These are phyloP conservation scores for Beroe forskalii DNA, from an alignment of 37 sponge, comb jelly and placozoan genomes.

Conservation along the genomic window DNA sequence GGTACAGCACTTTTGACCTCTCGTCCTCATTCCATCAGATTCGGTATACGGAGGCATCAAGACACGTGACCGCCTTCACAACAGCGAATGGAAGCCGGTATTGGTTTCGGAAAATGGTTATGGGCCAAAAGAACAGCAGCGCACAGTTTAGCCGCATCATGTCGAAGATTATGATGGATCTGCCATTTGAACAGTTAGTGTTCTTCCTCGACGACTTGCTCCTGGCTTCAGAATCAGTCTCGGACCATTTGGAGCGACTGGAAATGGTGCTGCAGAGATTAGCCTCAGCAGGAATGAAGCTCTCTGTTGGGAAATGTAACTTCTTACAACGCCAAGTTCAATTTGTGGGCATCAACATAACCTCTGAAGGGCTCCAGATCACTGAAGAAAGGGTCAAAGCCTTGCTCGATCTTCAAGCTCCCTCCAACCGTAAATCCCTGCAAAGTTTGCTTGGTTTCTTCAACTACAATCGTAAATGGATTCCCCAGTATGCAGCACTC, in stretches of 20 bases:
- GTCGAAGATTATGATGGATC: no score
- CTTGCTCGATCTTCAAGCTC: background rate
- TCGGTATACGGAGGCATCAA: background rate
- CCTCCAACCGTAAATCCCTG: background rate
- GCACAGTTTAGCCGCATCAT: no score
- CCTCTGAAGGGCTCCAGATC: background rate
- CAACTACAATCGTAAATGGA: background rate
- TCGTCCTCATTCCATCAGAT: background rate
- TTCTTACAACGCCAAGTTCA: background rate
- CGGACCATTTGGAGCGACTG: background rate
- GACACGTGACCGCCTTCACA: background rate
- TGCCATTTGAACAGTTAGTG: no score
- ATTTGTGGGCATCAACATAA: background rate
- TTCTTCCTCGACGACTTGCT: constrained; percentile 9
- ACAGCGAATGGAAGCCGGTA: no score
- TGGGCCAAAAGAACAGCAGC: no score
- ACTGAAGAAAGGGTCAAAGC: constrained; percentile 10
- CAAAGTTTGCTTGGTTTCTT: constrained; percentile 2
- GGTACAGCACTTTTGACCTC: background rate
- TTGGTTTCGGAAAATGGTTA: no score
- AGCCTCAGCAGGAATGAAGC: background rate
- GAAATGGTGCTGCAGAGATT: background rate
- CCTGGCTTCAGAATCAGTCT: background rate
- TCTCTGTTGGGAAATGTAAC: background rate
- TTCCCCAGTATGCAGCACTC: background rate